Conservation (phyloP, 2,888 invertebrate genomes). For the Meteorus cinctellus region DNA sequence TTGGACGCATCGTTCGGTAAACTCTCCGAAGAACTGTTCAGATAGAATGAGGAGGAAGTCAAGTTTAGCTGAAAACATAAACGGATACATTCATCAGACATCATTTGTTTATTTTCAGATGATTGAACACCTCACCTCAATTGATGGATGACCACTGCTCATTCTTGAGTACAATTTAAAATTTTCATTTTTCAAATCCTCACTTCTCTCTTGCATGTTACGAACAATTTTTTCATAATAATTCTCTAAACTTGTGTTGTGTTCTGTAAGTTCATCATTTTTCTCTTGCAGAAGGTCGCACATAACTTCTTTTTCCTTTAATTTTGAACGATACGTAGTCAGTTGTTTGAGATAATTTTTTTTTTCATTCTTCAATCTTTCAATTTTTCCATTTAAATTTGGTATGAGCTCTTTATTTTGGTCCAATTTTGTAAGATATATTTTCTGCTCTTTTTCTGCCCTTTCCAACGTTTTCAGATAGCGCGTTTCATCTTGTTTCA, state of each 20-base stretch:
- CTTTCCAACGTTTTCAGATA: conserved; percentile 50
- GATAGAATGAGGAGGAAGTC: conserved; percentile 49
- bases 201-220: conserved; percentile 52
- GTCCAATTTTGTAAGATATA: conserved; percentile 51
- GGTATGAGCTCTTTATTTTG: conserved; percentile 51
- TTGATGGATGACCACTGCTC: conserved; percentile 35
- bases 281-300: conserved; percentile 51
- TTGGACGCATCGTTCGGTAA: conserved; percentile 45
- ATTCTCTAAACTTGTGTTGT: conserved; percentile 47
- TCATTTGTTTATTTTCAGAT: conserved; percentile 29
- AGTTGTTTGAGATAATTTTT: conserved; percentile 44
- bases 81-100: conserved; percentile 23
- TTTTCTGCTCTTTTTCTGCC: conserved; percentile 51
- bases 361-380: conserved; percentile 52
- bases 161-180: conserved; percentile 47
- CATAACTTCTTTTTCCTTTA: conserved; percentile 52
- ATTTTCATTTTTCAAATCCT: conserved; percentile 52
- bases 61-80: conserved; percentile 47
- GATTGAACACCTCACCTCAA: conserved; percentile 37
- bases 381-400: conserved; percentile 48
- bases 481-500: conserved; percentile 48
- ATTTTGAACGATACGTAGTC: conserved; percentile 41
- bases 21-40: conserved; percentile 48
- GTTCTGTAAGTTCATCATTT: conserved; percentile 47
- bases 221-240: conserved; percentile 52